Conservation (phyloP, 2,113 vertebrate species). For the Etheostoma cragini region DNA sequence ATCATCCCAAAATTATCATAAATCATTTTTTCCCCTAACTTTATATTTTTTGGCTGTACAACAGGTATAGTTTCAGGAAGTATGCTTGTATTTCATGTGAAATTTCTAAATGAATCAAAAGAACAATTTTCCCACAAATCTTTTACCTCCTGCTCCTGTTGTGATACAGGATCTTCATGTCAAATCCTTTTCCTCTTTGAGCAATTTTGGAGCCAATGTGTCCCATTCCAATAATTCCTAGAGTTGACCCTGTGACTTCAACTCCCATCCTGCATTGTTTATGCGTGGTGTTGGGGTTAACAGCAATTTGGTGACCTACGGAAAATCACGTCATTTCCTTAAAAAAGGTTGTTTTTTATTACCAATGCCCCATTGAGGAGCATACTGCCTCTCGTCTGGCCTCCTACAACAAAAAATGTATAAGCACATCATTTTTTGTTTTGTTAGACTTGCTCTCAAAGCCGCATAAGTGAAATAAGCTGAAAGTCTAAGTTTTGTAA, state of each 20-base stretch:
- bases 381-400: not conserved
- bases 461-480: not conserved
- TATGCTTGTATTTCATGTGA: not conserved
- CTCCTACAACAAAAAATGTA: not conserved
- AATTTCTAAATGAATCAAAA: not conserved
- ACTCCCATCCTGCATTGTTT: constrained; percentile 41
- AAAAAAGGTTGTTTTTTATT: not conserved
- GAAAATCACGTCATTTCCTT: not conserved
- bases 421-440: not conserved
- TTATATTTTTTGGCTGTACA: not conserved
- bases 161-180: constrained; percentile 75
- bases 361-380: not conserved
- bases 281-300: constrained; percentile 31
- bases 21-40: not conserved
- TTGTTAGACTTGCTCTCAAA: not conserved
- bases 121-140: not conserved
- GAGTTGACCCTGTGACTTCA: constrained; percentile 71
- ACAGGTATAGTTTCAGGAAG: not conserved
- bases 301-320: constrained; percentile 54
- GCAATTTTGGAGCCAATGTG: constrained; percentile 67
- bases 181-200: constrained; percentile 69
- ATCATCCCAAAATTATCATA: not conserved
- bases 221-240: constrained; percentile 78
- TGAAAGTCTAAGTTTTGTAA: not conserved
- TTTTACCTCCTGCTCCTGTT: constrained; percentile 65